phyloP scores from a whole-genome alignment of 2,888 invertebrate genomes.

The Nephrotoma appendiculata region DNA sequence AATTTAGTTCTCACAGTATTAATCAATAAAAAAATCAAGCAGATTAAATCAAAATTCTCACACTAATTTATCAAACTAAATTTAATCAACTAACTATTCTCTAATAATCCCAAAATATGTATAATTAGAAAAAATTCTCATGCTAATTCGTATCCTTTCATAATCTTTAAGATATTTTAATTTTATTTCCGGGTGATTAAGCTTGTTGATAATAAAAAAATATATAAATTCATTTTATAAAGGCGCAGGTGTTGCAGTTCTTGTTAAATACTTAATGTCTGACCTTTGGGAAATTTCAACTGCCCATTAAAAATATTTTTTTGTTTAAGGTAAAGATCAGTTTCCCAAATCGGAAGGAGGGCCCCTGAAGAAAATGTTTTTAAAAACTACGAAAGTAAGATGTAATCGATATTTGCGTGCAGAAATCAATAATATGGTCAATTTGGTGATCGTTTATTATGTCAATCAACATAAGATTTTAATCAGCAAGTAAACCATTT shows the following conservation, averaged over 20 bases:
- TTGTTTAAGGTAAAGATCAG: not conserved
- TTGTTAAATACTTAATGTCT: not conserved
- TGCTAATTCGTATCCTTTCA: not conserved
- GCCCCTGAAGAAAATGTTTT: not conserved
- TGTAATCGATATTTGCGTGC: not conserved
- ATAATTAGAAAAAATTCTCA: not conserved
- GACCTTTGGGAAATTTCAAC: not conserved
- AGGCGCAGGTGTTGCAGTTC: not conserved
- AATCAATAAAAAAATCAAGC: too few species aligned
- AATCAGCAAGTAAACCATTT: not conserved
- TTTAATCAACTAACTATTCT: too few species aligned
- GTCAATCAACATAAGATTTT: not conserved
- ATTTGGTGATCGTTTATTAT: not conserved
- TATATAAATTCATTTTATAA: not conserved
- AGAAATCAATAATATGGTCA: not conserved
- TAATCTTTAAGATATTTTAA: not conserved
- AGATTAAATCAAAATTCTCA: too few species aligned
- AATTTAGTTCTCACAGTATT: too few species aligned
- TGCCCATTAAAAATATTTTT: not conserved
- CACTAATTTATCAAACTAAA: too few species aligned
- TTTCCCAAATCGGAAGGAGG: not conserved
- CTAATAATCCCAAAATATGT: not conserved
- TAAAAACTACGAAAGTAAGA: not conserved
- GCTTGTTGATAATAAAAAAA: not conserved
- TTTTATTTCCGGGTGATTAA: not conserved